A percentile compares a stretch with the other conserved stretches of the same genome.
These are phyloP conservation scores for Nilaparvata lugens DNA, from an alignment of 1,140 invertebrate species.

Conservation along the genomic window DNA sequence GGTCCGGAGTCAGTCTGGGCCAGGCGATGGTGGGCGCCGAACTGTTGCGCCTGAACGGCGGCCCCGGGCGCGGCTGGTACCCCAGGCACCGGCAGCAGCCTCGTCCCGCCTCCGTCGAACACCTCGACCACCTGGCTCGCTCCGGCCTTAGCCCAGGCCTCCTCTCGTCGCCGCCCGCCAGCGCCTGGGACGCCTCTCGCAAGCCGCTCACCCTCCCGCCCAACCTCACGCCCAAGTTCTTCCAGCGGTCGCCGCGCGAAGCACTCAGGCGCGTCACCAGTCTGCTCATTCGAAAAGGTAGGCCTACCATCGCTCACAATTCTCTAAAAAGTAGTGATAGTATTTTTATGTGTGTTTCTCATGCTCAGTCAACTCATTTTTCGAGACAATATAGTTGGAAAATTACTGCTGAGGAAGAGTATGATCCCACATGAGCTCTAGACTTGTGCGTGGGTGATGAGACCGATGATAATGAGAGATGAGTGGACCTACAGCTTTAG, in stretches of 20 bases:
- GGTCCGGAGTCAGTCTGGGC: slow-evolving; percentile 25
- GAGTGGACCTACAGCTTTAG: no score
- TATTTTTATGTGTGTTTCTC: no score
- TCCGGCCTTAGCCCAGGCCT: slow-evolving; percentile 35
- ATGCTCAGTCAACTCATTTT: background rate
- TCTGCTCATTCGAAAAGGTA: slow-evolving; percentile 76
- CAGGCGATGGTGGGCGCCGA: slow-evolving; percentile 63
- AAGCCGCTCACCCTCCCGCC: slow-evolving; percentile 74
- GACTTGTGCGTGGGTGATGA: no score
- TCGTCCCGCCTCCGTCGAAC: slow-evolving; percentile 71
- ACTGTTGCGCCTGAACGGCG: slow-evolving; percentile 61
- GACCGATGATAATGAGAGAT: no score
- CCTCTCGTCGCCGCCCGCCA: slow-evolving; percentile 35
- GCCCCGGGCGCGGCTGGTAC: slow-evolving; percentile 74
- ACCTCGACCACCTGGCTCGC: slow-evolving; percentile 57
- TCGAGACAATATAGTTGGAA: slow-evolving; percentile 29
- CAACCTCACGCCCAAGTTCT: slow-evolving; percentile 74
- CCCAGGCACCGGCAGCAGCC: slow-evolving; percentile 55
- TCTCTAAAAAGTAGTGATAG: no score
- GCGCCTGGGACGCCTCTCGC: slow-evolving; percentile 43
- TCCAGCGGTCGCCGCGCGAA: slow-evolving; percentile 74
- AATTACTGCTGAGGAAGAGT: no score
- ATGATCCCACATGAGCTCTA: no score
- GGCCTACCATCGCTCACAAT: slow-evolving; percentile 30
- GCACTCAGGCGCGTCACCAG: slow-evolving; percentile 74